Conservation (phyloP, 2,113 vertebrate genomes). For the Centropus unirufus region DNA sequence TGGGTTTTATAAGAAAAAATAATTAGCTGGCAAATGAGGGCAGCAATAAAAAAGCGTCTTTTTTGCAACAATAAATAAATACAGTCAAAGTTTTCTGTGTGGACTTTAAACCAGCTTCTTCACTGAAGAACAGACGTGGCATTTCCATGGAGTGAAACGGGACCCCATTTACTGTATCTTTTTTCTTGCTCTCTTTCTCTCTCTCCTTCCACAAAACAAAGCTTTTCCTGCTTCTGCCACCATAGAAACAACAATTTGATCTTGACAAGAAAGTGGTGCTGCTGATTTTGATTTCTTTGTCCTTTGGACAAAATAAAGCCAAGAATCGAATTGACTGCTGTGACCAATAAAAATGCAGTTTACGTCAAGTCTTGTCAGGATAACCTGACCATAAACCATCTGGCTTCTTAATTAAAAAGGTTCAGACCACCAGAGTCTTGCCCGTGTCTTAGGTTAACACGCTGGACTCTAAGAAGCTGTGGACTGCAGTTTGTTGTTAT, state of each 20-base stretch:
- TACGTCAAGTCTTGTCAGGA: conserved; percentile 81
- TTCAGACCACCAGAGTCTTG: conserved; percentile 87
- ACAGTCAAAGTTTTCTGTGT: conserved; percentile 86
- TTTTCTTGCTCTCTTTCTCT: conserved; percentile 75
- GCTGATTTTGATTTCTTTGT: conserved; percentile 83
- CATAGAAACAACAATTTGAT: conserved; percentile 83
- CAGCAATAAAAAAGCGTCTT: conserved; percentile 89
- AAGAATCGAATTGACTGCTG: conserved; percentile 80
- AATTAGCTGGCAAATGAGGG: conserved; percentile 89
- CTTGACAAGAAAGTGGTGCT: conserved; percentile 83
- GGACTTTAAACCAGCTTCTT: conserved; percentile 88
- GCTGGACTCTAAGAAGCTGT: conserved; percentile 90
- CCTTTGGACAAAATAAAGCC: conserved; percentile 87
- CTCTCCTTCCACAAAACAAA: conserved; percentile 78
- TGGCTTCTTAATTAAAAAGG: conserved; percentile 81
- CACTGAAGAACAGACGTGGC: conserved; percentile 88
- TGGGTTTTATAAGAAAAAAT: conserved; percentile 84
- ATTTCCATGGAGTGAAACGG: conserved; percentile 82
- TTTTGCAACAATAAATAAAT: conserved; percentile 91
- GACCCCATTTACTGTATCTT: conserved; percentile 81
- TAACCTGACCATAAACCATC: conserved; percentile 81
- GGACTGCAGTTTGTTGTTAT: conserved; percentile 99
- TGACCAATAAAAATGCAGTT: conserved; percentile 82
- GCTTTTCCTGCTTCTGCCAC: conserved; percentile 83
- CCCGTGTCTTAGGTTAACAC: conserved; percentile 80